Base-by-base conservation (phyloP, 2,888 invertebrate species). In the Conomelus anceps region DNA sequence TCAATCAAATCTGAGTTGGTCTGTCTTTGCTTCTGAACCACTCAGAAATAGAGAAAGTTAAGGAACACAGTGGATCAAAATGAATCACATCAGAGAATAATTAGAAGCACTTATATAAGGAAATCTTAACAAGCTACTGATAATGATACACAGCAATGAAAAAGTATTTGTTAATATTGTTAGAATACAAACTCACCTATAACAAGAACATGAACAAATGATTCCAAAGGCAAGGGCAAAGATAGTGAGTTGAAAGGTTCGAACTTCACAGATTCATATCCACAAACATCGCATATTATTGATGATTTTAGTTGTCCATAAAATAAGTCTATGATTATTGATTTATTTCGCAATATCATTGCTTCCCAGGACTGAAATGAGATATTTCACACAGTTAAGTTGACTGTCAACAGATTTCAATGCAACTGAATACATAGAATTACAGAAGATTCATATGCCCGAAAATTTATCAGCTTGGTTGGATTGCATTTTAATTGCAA, bases 221-320 rank as follows among this genome's bases (percentile, higher is more conserved):
- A 96, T 93, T 98, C 98, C 95, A 98, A 97, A 23, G 98, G 98
- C 92, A 98, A 94, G 90, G 98, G 98, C 92, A 98, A 94, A 91
- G 97, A 96, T 87, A 98, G 95, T 94, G 97, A 96, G 93, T 97
- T 98, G 94, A 98, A 98, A 0, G 98, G 97, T 94, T 98, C 98
- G 93, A 98, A 98, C 85, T 97, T 95, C 90, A 98, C 97, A 88
- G 97, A 97, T 92, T 97, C 96, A 91, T 96, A 95, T 13, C 96
- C 96, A 94, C 98, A 98, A 23, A 96, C 95, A 92, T 96, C 95
- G 93, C 98, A 98, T 87, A 96, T 96, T 88, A 96, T 97, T 93
- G 97, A 96, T 4, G 98, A 98, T 93, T 98, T 98, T 13, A 98
- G 95, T 93, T 98, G 98, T 0, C 98, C 98, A 93, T 98, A 98